phyloP scores from a whole-genome alignment of 2,888 invertebrate species.

The Latrodectus hesperus region DNA sequence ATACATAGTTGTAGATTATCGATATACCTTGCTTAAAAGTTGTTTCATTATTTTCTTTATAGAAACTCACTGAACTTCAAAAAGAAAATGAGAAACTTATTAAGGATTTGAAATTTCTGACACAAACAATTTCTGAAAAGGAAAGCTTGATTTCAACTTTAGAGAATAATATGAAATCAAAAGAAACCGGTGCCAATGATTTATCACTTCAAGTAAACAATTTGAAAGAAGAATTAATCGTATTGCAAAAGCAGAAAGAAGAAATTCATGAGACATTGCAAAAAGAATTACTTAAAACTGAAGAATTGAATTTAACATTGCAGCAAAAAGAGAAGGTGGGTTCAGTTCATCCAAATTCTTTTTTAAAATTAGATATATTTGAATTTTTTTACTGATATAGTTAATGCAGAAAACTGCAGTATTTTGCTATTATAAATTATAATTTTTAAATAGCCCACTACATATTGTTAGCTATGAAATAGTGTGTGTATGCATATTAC shows the following conservation, averaged over 20 bases:
- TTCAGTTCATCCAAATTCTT: too few species aligned
- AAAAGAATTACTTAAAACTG: not conserved
- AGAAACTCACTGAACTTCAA: constrained; percentile 19
- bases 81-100: constrained; percentile 28
- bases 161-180: constrained; percentile 13
- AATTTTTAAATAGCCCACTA: too few species aligned
- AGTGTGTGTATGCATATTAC: too few species aligned
- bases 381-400: too few species aligned
- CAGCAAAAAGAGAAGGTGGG: constrained; percentile 46
- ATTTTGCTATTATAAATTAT: too few species aligned
- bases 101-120: not conserved
- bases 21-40: too few species aligned
- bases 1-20: too few species aligned
- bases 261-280: not conserved
- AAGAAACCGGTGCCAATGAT: constrained; percentile 4
- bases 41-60: not conserved
- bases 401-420: too few species aligned
- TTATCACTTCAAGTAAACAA: constrained; percentile 12
- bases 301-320: constrained; percentile 1
- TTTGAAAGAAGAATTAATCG: constrained; percentile 15
- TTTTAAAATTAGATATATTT: not conserved
- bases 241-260: not conserved
- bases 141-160: constrained; percentile 13
- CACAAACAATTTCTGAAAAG: not conserved
- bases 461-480: too few species aligned